Evolutionary conservation across 2,888 invertebrate species (phyloP).

Genomic region (Acleris cristana): DNA sequence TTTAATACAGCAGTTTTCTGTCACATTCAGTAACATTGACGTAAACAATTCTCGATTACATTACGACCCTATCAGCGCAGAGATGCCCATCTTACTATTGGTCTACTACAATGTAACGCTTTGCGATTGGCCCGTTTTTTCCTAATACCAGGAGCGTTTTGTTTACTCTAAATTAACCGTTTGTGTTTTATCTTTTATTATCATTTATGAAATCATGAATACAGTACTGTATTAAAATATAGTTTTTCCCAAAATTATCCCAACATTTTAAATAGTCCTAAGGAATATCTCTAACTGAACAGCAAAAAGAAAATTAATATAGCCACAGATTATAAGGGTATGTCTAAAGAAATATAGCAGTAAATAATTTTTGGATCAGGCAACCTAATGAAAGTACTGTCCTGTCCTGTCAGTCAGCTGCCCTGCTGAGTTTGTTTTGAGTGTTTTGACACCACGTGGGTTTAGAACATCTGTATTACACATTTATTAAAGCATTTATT

Average conservation of each 20-base stretch:
- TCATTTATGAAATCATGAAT: neutral
- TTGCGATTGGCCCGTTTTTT: slow-evolving; percentile 6
- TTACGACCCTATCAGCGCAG: neutral
- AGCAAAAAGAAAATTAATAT: too few species aligned
- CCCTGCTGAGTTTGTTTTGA: slow-evolving; percentile 6
- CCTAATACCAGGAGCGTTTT: neutral
- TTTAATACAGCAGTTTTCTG: slow-evolving; percentile 20
- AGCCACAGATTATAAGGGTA: too few species aligned
- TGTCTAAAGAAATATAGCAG: too few species aligned
- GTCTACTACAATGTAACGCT: neutral
- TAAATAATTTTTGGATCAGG: too few species aligned
- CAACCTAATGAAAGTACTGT: too few species aligned
- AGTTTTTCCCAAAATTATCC: too few species aligned
- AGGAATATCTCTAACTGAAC: too few species aligned
- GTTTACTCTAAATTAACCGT: neutral
- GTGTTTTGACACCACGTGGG: slow-evolving; percentile 27
- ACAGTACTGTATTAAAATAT: too few species aligned
- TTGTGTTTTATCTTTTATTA: neutral
- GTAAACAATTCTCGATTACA: slow-evolving; percentile 18
- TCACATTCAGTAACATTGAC: slow-evolving; percentile 25
- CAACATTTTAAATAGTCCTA: too few species aligned
- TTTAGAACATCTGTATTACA: neutral
- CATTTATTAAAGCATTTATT: neutral
- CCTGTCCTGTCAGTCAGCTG: neutral
- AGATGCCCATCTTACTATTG: neutral